Conservation (phyloP, 1,140 invertebrate genomes). For the Uloborus diversus region DNA sequence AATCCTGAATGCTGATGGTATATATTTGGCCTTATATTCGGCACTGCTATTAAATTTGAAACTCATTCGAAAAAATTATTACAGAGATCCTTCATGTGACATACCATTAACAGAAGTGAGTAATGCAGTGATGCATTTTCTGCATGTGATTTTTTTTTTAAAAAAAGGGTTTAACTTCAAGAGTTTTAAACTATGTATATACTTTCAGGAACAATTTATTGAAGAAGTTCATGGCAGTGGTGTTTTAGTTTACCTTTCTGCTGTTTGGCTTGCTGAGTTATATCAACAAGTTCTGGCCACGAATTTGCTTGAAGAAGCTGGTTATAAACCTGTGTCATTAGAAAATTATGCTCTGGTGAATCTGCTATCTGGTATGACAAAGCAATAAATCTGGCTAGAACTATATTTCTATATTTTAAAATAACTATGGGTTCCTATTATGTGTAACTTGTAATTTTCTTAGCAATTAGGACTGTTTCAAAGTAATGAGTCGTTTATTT, state of each 20-base stretch:
- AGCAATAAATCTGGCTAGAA: too few relatives aligned
- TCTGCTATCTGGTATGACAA: conserved; percentile 76
- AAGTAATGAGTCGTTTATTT: too few relatives aligned
- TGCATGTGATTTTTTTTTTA: too few relatives aligned
- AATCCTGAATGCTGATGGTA: conserved; percentile 93
- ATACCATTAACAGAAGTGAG: conserved; percentile 50
- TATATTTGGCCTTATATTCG: conserved; percentile 89
- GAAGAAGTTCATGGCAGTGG: conserved; percentile 90
- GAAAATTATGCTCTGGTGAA: conserved; percentile 77
- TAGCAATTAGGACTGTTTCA: too few relatives aligned
- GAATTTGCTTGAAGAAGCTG: conserved; percentile 77
- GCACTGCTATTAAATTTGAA: conserved; percentile 84
- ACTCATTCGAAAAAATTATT: conserved; percentile 77
- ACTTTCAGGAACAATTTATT: conserved; percentile 80
- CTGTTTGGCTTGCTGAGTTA: conserved; percentile 88
- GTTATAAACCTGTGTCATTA: conserved; percentile 70
- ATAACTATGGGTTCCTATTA: too few relatives aligned
- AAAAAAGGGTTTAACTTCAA: background rate
- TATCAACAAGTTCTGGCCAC: conserved; percentile 84
- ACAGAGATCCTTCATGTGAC: background rate
- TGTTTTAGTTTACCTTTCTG: conserved; percentile 88
- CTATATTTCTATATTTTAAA: too few relatives aligned
- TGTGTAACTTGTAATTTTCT: too few relatives aligned
- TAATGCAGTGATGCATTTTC: background rate
- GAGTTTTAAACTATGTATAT: background rate